Evolutionary conservation across 2,797 vertebrate genomes (phyloP), one percentile per base, ranked within the genome.

Genomic region (Sternarchorhynchus goeldii): DNA sequence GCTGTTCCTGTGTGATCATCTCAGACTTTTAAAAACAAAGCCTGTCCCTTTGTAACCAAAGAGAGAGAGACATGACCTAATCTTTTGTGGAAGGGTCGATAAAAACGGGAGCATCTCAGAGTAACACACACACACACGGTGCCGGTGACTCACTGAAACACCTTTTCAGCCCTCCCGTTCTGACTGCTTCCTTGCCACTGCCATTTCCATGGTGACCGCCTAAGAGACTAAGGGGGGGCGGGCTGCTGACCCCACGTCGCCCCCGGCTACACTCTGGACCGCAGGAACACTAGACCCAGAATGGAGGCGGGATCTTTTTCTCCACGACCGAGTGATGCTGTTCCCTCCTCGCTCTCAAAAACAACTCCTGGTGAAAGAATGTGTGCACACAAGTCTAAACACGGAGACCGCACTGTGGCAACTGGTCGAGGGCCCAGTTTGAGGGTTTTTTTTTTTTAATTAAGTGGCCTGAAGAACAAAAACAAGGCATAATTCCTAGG

Each of bases 161-260:
- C 82, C 82, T 85, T 83, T 71, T 63, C 62, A 79, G 66, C 63
- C 71, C 79, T 60, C 73, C 56, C 65, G 59, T 70, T 39, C 58
- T 73, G 80, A 76, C 74, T 71, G 77, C 73, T 70, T 84, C 31
- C 31, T 60, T 62, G 45, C 14, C 55, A 32, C 78, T 69, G 71
- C 53, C 59, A 82, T 85, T 85, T 83, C 84, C 73, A 85, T 85
- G 79, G 50, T 74, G 73, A 85, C 84, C 62, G 10, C 60, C 79
- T 72, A 85, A 71, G 69, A 77, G 73, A 53, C 70, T 75, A 70
- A 53, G 59, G 76, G 73, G 81, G 66, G 79, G 53, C 75, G 66
- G 67, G 80, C 71, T 74, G 75, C 34, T 79, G 73, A 79, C 80
- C 59, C 55, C 45, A 34, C 77, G 68, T 66, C 75, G 73, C 56